A percentile compares a stretch with the other conserved stretches of the same genome.
Evolutionary conservation across 2,797 vertebrate genomes (phyloP).

Genomic region (Onychomys torridus): DNA sequence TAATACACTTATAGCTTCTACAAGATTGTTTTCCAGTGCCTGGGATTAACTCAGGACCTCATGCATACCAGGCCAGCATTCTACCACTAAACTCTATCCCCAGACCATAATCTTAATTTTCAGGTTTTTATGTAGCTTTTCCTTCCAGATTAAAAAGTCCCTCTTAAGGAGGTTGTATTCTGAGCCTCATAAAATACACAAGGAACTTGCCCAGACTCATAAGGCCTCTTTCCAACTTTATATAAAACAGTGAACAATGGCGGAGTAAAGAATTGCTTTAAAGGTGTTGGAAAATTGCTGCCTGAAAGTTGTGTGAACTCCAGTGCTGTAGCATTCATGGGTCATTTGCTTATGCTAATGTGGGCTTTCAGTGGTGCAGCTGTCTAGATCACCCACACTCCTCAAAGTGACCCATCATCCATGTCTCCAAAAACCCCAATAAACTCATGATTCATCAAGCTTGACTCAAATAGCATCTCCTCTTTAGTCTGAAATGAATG

Average conservation of each 20-base stretch:
- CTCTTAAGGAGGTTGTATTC: neutral
- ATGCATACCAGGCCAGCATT: neutral
- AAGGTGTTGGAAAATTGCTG: neutral
- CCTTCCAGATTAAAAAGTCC: neutral
- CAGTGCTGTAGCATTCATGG: too few relatives aligned
- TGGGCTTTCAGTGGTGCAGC: neutral
- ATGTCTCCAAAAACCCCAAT: neutral
- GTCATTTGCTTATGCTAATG: too few relatives aligned
- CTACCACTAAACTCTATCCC: neutral
- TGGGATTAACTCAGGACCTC: neutral
- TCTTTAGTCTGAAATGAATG: neutral
- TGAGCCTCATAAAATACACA: neutral
- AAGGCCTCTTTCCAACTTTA: neutral
- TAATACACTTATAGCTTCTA: neutral
- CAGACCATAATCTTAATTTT: neutral
- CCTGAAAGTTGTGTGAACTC: neutral
- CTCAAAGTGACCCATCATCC: neutral
- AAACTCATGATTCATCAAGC: neutral
- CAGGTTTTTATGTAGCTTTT: neutral
- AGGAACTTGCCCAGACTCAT: neutral
- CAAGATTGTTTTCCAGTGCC: neutral
- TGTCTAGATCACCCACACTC: neutral
- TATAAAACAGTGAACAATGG: neutral
- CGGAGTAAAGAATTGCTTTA: neutral
- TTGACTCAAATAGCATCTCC: neutral